A percentile compares a stretch with the other conserved stretches of the same genome.
Evolutionary conservation across 2,888 invertebrate species (phyloP).

Genomic region (Rhorus exstirpatorius): DNA sequence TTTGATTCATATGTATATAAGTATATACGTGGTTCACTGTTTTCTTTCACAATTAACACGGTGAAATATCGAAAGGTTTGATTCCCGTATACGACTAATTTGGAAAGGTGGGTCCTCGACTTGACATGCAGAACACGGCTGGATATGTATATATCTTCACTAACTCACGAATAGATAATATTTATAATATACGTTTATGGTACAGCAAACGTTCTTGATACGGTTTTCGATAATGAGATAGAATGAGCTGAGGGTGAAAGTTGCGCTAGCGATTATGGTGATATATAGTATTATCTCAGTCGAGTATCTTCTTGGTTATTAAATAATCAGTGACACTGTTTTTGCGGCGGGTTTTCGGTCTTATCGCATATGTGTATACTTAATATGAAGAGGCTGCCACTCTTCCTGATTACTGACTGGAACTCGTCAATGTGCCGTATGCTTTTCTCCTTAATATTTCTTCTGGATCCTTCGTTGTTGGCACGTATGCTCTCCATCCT

Average conservation of each 20-base stretch:
- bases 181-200: not conserved
- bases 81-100: conserved; percentile 3
- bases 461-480: not conserved
- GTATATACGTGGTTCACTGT: not conserved
- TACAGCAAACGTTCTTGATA: conserved; percentile 25
- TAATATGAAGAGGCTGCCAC: not conserved
- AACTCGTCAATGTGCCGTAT: not conserved
- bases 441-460: not conserved
- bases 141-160: not conserved
- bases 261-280: too few relatives aligned
- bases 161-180: not conserved
- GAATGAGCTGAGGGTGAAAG: conserved; percentile 9
- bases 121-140: not conserved
- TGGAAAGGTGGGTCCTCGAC: not conserved
- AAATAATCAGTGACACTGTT: conserved; percentile 9
- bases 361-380: not conserved
- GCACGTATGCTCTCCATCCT: conserved; percentile 6
- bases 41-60: conserved; percentile 18
- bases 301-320: conserved; percentile 17
- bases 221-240: not conserved
- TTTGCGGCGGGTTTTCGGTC: not conserved
- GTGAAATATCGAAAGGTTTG: not conserved
- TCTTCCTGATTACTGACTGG: not conserved
- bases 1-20: too few relatives aligned
- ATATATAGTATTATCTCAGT: conserved; percentile 3